These are phyloP conservation scores for Aix galericulata DNA, from an alignment of 2,113 vertebrate species.

Conservation along the genomic window DNA sequence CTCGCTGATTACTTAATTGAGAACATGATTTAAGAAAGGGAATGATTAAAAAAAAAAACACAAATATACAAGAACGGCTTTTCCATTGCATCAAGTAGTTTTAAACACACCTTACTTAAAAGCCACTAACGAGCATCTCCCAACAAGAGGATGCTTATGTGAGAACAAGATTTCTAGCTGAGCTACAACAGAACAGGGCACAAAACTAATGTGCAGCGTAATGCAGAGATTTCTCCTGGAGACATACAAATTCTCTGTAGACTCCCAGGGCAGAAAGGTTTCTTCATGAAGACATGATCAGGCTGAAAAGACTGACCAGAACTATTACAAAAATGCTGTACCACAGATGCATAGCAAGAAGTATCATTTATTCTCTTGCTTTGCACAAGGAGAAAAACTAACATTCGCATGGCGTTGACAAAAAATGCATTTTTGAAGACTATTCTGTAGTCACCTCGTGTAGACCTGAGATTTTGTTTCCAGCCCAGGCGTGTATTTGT, in stretches of 20 bases:
- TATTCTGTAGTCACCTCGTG: neutral
- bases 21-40: neutral
- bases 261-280: neutral
- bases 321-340: neutral
- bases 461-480: neutral
- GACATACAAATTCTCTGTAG: neutral
- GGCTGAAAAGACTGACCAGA: neutral
- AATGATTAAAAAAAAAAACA: neutral
- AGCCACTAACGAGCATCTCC: neutral
- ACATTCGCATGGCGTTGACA: neutral
- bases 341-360: neutral
- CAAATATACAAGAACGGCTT: neutral
- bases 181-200: neutral
- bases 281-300: neutral
- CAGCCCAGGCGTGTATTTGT: neutral
- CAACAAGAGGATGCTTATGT: neutral
- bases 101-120: neutral
- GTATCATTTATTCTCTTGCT: neutral
- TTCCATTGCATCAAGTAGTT: neutral
- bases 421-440: neutral
- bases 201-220: neutral
- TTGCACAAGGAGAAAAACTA: neutral
- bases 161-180: neutral
- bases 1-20: neutral
- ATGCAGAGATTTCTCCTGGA: neutral